Base-by-base conservation (phyloP, 2,113 vertebrate species). In the Melospiza melodia region DNA sequence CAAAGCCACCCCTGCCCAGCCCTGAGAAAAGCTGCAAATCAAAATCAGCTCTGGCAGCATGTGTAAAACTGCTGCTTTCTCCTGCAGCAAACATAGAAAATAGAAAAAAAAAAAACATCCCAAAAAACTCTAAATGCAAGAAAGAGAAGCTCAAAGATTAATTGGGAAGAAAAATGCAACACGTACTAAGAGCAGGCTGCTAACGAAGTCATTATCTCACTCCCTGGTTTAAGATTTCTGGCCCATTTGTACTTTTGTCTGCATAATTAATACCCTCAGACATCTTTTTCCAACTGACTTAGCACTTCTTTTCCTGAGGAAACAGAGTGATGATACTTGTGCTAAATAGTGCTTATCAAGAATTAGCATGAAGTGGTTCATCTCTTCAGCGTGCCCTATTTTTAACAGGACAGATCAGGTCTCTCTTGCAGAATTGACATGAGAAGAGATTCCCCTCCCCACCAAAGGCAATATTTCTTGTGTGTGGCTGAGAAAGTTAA, bases 211-310 rank as follows among this genome's bases (percentile, higher is more conserved):
- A 51, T 84, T 62, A 79, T 61, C 87, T 89, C 80, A 62, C 49
- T 90, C 76, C 93, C 76, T 59, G 72, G 37, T 80, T 77, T 43
- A 67, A 67, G 71, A 67, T 82, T 84, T 82, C 27, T 31, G 66
- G 73, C 63, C 94, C 58, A 43, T 95, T 93, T 93, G 78, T 71
- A 83, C 61, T 95, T 93, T 80, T 84, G 76, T 92, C 78, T 85
- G 59, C 33, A 46, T 96, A 95, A 96, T 97, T 90, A 93, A 84
- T 65, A 94, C 77, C 79, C 43, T 86, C 19, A 55, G 66, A 90
- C 66, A 63, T 81, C 72, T 49, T 61, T 63, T 49, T 46, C 41
- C 59, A 80, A 88, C 61, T 46, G 82, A 88, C n/a, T 59, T 49
- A 59, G 89, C 52, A 59, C 67, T 95, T 92, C 55, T 77, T 71